phyloP scores from a whole-genome alignment of 2,113 vertebrate species.

The Chamaetylas fuelleborni region DNA sequence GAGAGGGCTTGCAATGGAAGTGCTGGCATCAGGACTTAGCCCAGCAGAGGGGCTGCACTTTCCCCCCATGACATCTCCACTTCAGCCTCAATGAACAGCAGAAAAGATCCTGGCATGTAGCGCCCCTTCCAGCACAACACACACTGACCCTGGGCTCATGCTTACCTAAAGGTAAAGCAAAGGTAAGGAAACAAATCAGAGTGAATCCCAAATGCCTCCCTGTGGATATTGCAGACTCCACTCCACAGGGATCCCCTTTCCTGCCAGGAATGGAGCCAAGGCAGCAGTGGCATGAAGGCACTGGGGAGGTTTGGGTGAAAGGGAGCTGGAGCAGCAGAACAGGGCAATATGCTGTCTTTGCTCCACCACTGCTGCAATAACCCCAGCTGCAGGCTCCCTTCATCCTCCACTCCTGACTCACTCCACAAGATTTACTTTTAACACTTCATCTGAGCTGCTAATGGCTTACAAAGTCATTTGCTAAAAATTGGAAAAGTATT shows the following conservation, averaged over 20 bases:
- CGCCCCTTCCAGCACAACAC: neutral
- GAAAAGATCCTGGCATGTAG: neutral
- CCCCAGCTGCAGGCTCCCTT: neutral
- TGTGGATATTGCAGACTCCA: neutral
- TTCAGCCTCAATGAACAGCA: neutral
- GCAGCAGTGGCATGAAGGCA: neutral
- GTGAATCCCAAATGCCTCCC: neutral
- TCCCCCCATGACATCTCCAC: neutral
- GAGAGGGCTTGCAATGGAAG: neutral
- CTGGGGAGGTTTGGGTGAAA: neutral
- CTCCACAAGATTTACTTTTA: neutral
- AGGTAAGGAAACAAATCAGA: neutral
- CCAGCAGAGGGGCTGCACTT: neutral
- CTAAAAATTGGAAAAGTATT: neutral
- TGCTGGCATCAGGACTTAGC: neutral
- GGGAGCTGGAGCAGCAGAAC: neutral
- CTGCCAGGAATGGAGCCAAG: neutral
- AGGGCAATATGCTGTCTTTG: neutral
- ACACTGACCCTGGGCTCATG: neutral
- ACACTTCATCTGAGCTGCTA: neutral
- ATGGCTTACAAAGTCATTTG: neutral
- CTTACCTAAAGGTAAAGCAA: neutral
- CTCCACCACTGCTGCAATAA: neutral
- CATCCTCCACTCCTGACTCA: neutral
- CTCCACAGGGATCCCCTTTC: neutral